Evolutionary conservation across 2,113 vertebrate genomes (phyloP).

Genomic region (Rhabdomys dilectus): DNA sequence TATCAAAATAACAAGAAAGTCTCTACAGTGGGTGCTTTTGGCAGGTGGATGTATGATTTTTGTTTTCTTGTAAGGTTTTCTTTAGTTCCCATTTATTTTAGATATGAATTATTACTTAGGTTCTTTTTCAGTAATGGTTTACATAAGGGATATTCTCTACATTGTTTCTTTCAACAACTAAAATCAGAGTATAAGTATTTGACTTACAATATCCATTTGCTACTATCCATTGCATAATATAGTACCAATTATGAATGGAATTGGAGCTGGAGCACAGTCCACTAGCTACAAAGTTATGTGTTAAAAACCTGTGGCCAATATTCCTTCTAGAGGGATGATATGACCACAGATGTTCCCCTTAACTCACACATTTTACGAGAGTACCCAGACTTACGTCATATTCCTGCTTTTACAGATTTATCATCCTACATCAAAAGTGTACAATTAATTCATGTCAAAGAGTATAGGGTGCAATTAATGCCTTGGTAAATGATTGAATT

Average conservation of each 20-base stretch:
- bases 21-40: neutral
- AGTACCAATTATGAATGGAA: neutral
- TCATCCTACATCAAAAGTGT: neutral
- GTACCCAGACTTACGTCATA: neutral
- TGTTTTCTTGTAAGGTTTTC: neutral
- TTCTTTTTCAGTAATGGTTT: neutral
- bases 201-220: neutral
- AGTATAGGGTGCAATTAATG: neutral
- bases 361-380: neutral
- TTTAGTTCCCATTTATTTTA: neutral
- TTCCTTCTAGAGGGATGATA: neutral
- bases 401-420: neutral
- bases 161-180: neutral
- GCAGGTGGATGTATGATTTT: neutral
- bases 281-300: neutral
- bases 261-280: neutral
- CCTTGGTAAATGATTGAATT: neutral
- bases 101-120: neutral
- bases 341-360: neutral
- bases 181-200: neutral
- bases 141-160: neutral
- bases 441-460: neutral
- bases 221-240: too few species aligned
- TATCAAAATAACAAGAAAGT: neutral
- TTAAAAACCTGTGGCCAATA: neutral